Evolutionary conservation across 2,113 vertebrate species (phyloP), one percentile per base, ranked within the genome.

Genomic region (Atlantisia rogersi): DNA sequence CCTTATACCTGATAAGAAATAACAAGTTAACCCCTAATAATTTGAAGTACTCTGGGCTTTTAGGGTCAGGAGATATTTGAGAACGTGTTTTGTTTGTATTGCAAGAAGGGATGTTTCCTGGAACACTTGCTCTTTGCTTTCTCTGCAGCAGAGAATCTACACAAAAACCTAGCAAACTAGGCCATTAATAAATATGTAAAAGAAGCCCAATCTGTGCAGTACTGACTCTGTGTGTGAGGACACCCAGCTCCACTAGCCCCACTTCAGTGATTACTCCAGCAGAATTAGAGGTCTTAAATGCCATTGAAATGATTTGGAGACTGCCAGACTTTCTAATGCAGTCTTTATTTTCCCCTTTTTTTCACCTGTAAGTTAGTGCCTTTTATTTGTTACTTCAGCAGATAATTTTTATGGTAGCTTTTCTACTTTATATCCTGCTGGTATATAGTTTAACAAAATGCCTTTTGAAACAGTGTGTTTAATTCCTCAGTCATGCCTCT

Each of bases 341-440:
- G 75, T 81, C 90, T 71, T 89, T 81, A 17, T 55, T 86, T 84
- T 63, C 25, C 16, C 25, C 13, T 35, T 48, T 62, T 91, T 91
- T 26, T 39, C 58, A 89, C 79, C 82, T 77, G 15, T 50, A 83
- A 95, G 42, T 64, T 77, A 88, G 42, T 91, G 71, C 11, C 59
- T 92, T 96, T 86, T 91, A 79, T 92, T 90, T 93, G 77, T 95
- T 86, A 82, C 69, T 96, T 95, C 69, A 89, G 83, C 58, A 71
- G 62, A 65, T 94, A 53, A 89, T 76, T 92, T 95, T 94, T 89
- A 65, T 52, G 70, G 55, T 82, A 92, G 82, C 67, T 87, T 95
- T 95, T 83, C 82, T 78, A 25, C 42, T 95, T 92, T 83, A 76
- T 91, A 73, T 84, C 91, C 86, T 82, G 74, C 92, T 95, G 92